These are phyloP conservation scores for Agrotis puta DNA, from an alignment of 2,888 invertebrate genomes.

Conservation along the genomic window DNA sequence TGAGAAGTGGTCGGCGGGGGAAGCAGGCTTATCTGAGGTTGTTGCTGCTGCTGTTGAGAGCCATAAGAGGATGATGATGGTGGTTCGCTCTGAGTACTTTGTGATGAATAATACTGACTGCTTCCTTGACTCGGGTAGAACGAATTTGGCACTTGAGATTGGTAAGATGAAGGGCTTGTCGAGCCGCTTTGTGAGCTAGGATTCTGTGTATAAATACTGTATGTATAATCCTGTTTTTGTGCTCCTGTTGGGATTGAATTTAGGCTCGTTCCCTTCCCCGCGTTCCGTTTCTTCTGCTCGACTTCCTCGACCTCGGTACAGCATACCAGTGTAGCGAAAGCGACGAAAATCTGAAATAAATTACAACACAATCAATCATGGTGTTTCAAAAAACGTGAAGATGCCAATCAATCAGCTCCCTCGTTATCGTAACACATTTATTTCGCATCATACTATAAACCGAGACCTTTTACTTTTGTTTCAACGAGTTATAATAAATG, in stretches of 20 bases:
- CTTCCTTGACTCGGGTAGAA: conserved; percentile 84
- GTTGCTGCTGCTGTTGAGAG: conserved; percentile 67
- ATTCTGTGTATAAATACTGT: conserved; percentile 82
- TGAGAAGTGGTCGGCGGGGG: conserved; percentile 78
- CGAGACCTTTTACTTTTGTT: conserved; percentile 47
- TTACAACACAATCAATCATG: conserved; percentile 70
- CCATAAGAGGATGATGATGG: conserved; percentile 65
- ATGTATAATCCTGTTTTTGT: conserved; percentile 87
- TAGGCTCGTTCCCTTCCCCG: conserved; percentile 79
- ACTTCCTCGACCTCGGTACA: conserved; percentile 83
- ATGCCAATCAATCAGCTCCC: conserved; percentile 75
- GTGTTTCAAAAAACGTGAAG: conserved; percentile 66
- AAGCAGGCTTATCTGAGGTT: conserved; percentile 76
- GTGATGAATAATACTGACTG: conserved; percentile 80
- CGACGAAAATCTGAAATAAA: conserved; percentile 82
- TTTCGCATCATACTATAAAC: conserved; percentile 41
- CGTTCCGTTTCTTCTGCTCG: conserved; percentile 87
- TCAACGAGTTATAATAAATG: conserved; percentile 60
- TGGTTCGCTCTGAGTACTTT: conserved; percentile 72
- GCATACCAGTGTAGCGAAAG: conserved; percentile 79
- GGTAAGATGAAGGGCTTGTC: conserved; percentile 77
- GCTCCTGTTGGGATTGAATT: conserved; percentile 85
- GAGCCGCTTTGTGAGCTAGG: conserved; percentile 72
- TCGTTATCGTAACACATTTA: conserved; percentile 54
- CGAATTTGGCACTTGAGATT: conserved; percentile 80